A percentile compares a stretch with the other conserved stretches of the same genome.
Conservation (phyloP, 2,113 vertebrate species). For the Ifrita kowaldi region DNA sequence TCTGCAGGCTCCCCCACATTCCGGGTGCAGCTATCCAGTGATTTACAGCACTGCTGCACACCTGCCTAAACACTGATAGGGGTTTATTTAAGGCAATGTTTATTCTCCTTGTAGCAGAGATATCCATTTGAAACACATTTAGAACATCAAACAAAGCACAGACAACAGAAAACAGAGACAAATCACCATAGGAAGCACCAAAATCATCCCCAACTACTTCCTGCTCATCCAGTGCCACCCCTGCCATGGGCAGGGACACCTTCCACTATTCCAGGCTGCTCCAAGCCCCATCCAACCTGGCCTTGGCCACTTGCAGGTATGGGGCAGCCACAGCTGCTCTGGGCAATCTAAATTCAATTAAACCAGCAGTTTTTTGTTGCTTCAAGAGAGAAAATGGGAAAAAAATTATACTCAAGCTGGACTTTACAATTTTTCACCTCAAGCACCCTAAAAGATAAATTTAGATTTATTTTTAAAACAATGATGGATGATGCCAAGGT, state of each 20-base stretch:
- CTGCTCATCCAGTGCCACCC: rapidly evolving
- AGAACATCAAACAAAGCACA: constrained; percentile 2
- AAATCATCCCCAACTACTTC: neutral
- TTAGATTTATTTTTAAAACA: neutral
- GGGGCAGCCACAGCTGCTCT: neutral
- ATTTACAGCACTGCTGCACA: neutral
- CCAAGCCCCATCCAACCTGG: neutral
- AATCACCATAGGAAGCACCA: neutral
- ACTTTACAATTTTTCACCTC: neutral
- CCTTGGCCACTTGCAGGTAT: neutral
- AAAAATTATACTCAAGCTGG: neutral
- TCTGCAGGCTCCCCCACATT: rapidly evolving
- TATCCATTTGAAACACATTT: neutral
- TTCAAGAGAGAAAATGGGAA: neutral
- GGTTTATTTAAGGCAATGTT: neutral
- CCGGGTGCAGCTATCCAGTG: rapidly evolving
- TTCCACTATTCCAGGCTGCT: neutral
- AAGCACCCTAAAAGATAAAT: neutral
- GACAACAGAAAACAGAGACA: neutral
- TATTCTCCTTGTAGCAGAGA: neutral
- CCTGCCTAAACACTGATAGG: constrained; percentile 1
- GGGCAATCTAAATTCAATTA: neutral
- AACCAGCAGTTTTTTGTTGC: neutral
- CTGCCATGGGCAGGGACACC: neutral
- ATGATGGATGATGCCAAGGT: neutral